These are phyloP conservation scores for Eugnorisma glareosa DNA, from an alignment of 2,888 invertebrate species.

Conservation along the genomic window DNA sequence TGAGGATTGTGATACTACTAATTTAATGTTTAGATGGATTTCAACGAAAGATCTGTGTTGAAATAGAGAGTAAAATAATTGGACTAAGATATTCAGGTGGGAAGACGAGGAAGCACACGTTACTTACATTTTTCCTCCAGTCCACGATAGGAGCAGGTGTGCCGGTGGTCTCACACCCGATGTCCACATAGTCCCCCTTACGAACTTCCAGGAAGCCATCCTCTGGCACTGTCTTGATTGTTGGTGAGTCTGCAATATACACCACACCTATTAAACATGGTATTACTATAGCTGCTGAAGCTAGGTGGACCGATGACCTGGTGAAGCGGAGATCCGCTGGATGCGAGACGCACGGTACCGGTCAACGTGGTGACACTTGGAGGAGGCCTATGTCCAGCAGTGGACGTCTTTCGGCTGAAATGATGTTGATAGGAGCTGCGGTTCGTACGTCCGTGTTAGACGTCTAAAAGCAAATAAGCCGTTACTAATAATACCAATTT, in stretches of 20 bases:
- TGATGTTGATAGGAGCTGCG: too few species aligned
- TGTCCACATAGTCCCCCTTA: constrained; percentile 93
- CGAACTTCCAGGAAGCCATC: constrained; percentile 93
- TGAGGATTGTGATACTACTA: too few species aligned
- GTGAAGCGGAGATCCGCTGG: too few species aligned
- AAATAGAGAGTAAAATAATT: background rate
- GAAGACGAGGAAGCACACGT: background rate
- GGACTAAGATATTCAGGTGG: background rate
- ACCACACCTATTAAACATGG: background rate
- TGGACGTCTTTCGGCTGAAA: too few species aligned
- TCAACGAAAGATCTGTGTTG: background rate
- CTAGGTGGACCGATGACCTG: too few species aligned
- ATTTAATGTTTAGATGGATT: background rate
- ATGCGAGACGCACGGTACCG: too few species aligned
- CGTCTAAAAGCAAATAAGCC: background rate
- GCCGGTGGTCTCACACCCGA: constrained; percentile 93
- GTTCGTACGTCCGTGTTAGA: too few species aligned
- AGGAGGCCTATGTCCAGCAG: too few species aligned
- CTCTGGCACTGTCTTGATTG: constrained; percentile 92
- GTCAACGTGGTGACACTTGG: too few species aligned
- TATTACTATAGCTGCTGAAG: too few species aligned
- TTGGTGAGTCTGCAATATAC: constrained; percentile 91
- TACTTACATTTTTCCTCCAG: constrained; percentile 91
- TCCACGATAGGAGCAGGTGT: constrained; percentile 93
- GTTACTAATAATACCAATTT: background rate